These are phyloP conservation scores for Acanthurus leucopareius DNA, from an alignment of 2,797 vertebrate species.

Conservation along the genomic window DNA sequence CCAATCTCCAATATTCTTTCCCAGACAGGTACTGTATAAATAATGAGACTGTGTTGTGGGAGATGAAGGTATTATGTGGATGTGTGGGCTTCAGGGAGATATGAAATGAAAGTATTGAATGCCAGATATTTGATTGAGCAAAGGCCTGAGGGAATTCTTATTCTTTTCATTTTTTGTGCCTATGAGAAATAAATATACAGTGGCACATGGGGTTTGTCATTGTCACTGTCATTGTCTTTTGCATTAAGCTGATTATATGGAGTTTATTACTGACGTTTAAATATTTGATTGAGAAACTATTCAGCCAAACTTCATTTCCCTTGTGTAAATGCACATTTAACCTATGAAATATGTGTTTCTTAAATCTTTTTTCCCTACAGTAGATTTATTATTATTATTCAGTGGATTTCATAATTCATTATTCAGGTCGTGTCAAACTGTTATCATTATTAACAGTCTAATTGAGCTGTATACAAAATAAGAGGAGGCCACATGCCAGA, in stretches of 20 bases:
- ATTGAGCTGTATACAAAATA: not conserved
- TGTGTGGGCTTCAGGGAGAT: constrained; percentile 63
- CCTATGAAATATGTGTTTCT: not conserved
- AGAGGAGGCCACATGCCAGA: not conserved
- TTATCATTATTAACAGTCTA: not conserved
- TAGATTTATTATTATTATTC: not conserved
- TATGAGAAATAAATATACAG: constrained; percentile 42
- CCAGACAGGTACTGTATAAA: constrained; percentile 69
- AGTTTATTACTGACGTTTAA: constrained; percentile 8
- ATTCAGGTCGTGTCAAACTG: too few relatives aligned
- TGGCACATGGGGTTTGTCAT: constrained; percentile 10
- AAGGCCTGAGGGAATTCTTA: constrained; percentile 47
- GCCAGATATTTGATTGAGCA: constrained; percentile 59
- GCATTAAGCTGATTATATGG: constrained; percentile 6
- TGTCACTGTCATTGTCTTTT: constrained; percentile 20
- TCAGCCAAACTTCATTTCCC: constrained; percentile 14
- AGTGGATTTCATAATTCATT: too few relatives aligned
- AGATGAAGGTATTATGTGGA: constrained; percentile 61
- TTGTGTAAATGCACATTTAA: not conserved
- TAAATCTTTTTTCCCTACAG: not conserved
- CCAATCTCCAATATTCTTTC: constrained; percentile 58
- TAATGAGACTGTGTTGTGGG: constrained; percentile 62
- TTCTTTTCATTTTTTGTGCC: constrained; percentile 63
- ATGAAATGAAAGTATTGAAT: constrained; percentile 70
- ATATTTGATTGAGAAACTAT: constrained; percentile 18